Conservation (phyloP, 2,888 invertebrate genomes). For the Platyscelio sp. region DNA sequence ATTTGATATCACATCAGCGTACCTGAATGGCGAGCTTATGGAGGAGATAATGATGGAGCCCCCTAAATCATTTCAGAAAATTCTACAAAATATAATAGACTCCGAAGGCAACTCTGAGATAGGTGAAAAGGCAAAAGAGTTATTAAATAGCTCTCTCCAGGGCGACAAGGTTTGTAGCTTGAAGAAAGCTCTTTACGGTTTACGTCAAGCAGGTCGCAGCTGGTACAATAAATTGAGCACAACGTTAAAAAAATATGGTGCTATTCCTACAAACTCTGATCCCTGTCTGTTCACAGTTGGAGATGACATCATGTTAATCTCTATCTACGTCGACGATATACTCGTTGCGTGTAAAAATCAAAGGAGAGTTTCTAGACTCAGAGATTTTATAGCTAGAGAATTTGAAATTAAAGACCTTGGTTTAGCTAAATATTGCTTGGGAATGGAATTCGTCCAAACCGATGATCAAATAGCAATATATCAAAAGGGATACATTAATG, state of each 20-base stretch:
- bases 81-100: conserved; percentile 16
- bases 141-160: not conserved
- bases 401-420: not conserved
- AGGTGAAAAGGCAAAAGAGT: conserved; percentile 12
- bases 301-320: not conserved
- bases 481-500: not conserved
- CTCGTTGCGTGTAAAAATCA: not conserved
- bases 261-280: not conserved
- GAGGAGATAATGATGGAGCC: too few species aligned
- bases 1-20: too few species aligned
- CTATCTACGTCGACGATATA: not conserved
- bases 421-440: not conserved
- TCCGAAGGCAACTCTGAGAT: conserved; percentile 1
- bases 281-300: conserved; percentile 4
- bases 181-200: not conserved
- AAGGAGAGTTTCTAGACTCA: not conserved
- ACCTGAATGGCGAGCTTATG: too few species aligned
- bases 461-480: not conserved
- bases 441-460: too few species aligned
- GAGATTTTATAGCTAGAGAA: not conserved
- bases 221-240: conserved; percentile 13
- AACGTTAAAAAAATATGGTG: not conserved
- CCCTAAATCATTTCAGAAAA: not conserved
- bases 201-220: not conserved
- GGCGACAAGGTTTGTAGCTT: conserved; percentile 11